These are phyloP conservation scores for Onychomys leucogaster DNA, from an alignment of 2,797 vertebrate species.

Conservation along the genomic window DNA sequence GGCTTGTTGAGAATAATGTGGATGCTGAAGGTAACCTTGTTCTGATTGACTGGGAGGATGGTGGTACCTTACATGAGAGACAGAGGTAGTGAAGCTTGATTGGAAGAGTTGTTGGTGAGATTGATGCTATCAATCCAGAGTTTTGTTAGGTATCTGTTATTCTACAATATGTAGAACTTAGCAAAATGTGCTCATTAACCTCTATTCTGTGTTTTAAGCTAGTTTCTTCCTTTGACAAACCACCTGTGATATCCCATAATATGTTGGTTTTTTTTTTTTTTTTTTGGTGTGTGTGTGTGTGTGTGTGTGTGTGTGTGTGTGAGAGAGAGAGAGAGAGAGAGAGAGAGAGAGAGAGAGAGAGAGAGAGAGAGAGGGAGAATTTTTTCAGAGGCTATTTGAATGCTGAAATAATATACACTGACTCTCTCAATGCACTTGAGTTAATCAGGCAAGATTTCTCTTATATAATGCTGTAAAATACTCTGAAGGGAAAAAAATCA, in stretches of 20 bases:
- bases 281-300: background rate
- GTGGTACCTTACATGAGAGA: background rate
- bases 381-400: constrained; percentile 56
- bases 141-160: background rate
- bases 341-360: too few relatives aligned
- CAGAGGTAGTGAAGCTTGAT: background rate
- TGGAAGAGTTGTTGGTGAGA: background rate
- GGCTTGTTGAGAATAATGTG: background rate
- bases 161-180: background rate
- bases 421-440: constrained; percentile 32
- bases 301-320: background rate
- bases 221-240: constrained; percentile 23
- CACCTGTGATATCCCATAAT: background rate
- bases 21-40: background rate
- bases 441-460: constrained; percentile 64
- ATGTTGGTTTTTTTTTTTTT: too few relatives aligned
- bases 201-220: constrained; percentile 12
- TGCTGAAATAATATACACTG: constrained; percentile 44
- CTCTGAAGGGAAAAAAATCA: background rate
- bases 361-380: too few relatives aligned
- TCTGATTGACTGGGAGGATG: background rate
- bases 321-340: too few relatives aligned
- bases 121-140: background rate
- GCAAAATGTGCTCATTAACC: background rate
- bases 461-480: constrained; percentile 51